Base-by-base conservation (phyloP, 2,113 vertebrate genomes). In the Mus pahari region DNA sequence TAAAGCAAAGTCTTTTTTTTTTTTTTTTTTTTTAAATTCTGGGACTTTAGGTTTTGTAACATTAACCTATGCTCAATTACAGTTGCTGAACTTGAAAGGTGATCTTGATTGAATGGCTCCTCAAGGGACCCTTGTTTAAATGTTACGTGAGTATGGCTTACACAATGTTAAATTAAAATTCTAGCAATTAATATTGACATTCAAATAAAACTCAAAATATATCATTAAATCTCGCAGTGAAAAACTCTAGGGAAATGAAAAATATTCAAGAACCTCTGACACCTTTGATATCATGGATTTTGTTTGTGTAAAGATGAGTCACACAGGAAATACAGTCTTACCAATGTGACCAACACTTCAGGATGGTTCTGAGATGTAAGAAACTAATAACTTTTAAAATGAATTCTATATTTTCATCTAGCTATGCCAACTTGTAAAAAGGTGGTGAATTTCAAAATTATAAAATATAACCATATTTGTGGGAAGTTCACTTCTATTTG, bases 81-180 rank as follows among this genome's bases (percentile, higher is more conserved):
- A 81, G 87, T 88, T 92, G 12, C 83, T 50, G 64, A 95, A 90
- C 68, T 94, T 96, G 71, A 86, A 90, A 75, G 48, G 48, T 74
- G 64, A 94, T 88, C 12, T 45, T 53, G 50, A 93, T 2, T 94
- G 19, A 70, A 92, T 26, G 48, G 79, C 14, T 94, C 45, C 55
- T 91, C 50, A 48, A 55, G 58, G 60, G n/a, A 92, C 53, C 19
- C 70, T 39, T 94, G 31, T 53, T 84, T 81, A 96, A 96, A 93
- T 74, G 39, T 92, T 92, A 81, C 58, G 78, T 19, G 33, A 77
- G 22, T 48, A 50, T 53, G 31, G 9, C 39, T 70, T 16, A 71
- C 33, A 79, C 1, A 88, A 24, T 62, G 88, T 92, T 70, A 95
- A 98, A 26, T 92, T 95, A 95, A 75, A 94, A 91, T 78, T 92